Evolutionary conservation across 2,888 invertebrate genomes (phyloP).

Genomic region (Nymphalis c-album): DNA sequence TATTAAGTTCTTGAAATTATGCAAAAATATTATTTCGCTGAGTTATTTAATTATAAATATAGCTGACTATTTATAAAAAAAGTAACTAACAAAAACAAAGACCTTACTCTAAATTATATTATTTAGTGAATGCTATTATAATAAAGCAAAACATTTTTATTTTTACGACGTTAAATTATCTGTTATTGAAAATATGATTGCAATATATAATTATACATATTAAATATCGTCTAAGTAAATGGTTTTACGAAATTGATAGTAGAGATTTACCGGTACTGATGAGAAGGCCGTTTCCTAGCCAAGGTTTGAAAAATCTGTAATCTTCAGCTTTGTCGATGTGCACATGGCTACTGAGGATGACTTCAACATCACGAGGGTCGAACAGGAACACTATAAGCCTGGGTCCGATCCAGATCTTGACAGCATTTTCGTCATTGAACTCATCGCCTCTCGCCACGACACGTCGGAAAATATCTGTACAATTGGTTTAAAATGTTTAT

Average conservation of each 20-base stretch:
- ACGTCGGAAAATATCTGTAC: slow-evolving; percentile 85
- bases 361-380: slow-evolving; percentile 89
- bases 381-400: slow-evolving; percentile 87
- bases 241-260: slow-evolving; percentile 4
- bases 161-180: too few species aligned
- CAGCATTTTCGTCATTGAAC: slow-evolving; percentile 78
- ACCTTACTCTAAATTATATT: too few species aligned
- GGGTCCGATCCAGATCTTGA: slow-evolving; percentile 89
- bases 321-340: slow-evolving; percentile 91
- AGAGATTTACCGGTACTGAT: slow-evolving; percentile 86
- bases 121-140: too few species aligned
- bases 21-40: too few species aligned
- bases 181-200: too few species aligned
- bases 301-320: slow-evolving; percentile 90
- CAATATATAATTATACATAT: too few species aligned
- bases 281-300: slow-evolving; percentile 91
- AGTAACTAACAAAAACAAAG: too few species aligned
- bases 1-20: neutral
- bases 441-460: slow-evolving; percentile 79
- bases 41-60: too few species aligned
- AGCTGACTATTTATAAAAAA: too few species aligned
- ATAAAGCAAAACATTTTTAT: too few species aligned
- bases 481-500: too few species aligned
- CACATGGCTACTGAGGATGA: slow-evolving; percentile 89
- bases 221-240: too few species aligned